Evolutionary conservation across 2,797 vertebrate species (phyloP).

Genomic region (Lutjanus argentimaculatus): DNA sequence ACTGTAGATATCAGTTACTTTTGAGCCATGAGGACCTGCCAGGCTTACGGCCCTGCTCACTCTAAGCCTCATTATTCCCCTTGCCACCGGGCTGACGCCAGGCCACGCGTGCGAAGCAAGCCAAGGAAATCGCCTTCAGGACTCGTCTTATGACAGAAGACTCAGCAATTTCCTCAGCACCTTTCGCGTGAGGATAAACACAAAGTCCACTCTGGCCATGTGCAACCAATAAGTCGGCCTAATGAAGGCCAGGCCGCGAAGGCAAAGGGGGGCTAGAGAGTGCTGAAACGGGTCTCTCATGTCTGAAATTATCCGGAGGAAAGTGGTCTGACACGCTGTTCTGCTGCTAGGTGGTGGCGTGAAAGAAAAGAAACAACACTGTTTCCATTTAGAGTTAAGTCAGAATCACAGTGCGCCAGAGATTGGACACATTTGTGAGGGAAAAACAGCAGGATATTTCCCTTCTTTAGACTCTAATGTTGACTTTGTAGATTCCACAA

Average conservation of each 20-base stretch:
- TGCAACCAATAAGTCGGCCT: conserved; percentile 89
- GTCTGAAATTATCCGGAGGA: conserved; percentile 84
- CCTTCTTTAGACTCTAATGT: conserved; percentile 78
- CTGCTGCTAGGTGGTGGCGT: conserved; percentile 74
- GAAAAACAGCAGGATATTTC: conserved; percentile 82
- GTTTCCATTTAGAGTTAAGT: conserved; percentile 84
- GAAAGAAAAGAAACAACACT: conserved; percentile 84
- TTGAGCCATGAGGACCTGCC: conserved; percentile 64
- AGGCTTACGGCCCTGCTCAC: conserved; percentile 63
- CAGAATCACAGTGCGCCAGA: conserved; percentile 78
- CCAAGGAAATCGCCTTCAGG: conserved; percentile 84
- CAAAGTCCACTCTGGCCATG: conserved; percentile 81
- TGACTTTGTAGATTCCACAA: conserved; percentile 85
- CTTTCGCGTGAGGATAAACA: conserved; percentile 87
- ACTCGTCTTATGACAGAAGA: conserved; percentile 82
- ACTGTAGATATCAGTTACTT: conserved; percentile 78
- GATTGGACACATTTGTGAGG: conserved; percentile 78
- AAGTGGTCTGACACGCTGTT: conserved; percentile 79
- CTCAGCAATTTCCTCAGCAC: conserved; percentile 90
- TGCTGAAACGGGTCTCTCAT: conserved; percentile 76
- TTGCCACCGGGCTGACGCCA: conserved; percentile 83
- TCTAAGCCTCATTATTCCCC: conserved; percentile 78
- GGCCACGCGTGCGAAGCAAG: conserved; percentile 85
- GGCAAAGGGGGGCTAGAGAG: conserved; percentile 44
- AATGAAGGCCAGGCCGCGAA: conserved; percentile 87